phyloP scores from a whole-genome alignment of 2,888 invertebrate genomes.

The Cheiracanthium punctorium region DNA sequence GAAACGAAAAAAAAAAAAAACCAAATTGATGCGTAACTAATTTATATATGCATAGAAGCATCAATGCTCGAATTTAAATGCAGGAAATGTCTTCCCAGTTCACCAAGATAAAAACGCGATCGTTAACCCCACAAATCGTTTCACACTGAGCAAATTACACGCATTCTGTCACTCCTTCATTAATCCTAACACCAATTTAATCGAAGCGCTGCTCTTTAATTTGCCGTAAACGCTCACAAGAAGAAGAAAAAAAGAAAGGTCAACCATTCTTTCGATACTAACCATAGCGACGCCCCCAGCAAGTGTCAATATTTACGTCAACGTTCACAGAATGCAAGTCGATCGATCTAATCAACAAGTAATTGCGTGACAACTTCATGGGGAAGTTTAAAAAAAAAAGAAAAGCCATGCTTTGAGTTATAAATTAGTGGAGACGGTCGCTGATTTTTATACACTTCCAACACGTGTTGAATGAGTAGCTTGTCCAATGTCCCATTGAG shows the following conservation, averaged over 20 bases:
- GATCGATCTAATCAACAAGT: slow-evolving; percentile 34
- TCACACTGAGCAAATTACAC: not conserved
- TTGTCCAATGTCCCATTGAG: slow-evolving; percentile 1
- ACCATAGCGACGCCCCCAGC: not conserved
- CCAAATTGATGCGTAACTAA: too few relatives aligned
- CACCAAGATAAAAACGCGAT: too few relatives aligned
- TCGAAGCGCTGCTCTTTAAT: not conserved
- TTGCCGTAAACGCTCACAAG: not conserved
- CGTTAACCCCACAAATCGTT: not conserved
- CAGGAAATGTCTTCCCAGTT: too few relatives aligned
- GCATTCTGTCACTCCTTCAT: not conserved
- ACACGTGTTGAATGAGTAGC: slow-evolving; percentile 7
- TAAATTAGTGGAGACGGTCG: not conserved
- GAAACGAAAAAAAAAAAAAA: too few relatives aligned
- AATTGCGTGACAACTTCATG: slow-evolving; percentile 40
- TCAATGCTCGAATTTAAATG: too few relatives aligned
- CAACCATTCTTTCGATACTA: not conserved
- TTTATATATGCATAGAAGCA: too few relatives aligned
- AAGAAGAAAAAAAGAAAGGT: not conserved
- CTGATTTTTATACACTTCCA: not conserved
- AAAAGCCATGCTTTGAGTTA: not conserved
- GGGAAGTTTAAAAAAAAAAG: not conserved
- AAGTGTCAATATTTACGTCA: slow-evolving; percentile 5
- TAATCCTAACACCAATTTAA: not conserved
- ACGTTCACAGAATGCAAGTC: not conserved